Conservation (phyloP, 2,797 vertebrate genomes). For the Hydrocynus forskahlii region DNA sequence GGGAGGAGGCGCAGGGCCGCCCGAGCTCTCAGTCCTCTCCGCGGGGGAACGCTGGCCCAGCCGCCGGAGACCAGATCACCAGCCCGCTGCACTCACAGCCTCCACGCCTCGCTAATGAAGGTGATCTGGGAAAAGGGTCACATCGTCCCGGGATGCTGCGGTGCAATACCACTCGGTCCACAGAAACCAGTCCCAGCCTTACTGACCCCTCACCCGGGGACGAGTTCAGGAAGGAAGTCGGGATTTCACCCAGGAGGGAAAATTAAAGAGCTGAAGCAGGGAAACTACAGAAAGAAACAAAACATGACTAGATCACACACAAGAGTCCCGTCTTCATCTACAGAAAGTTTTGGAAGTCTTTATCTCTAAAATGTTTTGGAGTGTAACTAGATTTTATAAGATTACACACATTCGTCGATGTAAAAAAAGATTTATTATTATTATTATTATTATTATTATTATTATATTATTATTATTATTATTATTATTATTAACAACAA, state of each 20-base stretch:
- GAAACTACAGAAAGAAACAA: neutral
- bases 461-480: too few relatives aligned
- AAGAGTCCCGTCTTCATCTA: too few relatives aligned
- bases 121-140: conserved; percentile 72
- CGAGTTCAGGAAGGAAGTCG: conserved; percentile 64
- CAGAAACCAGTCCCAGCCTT: conserved; percentile 65
- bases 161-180: conserved; percentile 64
- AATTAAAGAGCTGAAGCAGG: conserved; percentile 32
- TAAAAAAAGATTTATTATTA: too few relatives aligned
- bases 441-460: too few relatives aligned
- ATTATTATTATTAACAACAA: too few relatives aligned
- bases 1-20: neutral
- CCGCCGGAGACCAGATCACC: neutral
- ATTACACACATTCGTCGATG: neutral
- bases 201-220: conserved; percentile 75
- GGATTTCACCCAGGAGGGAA: conserved; percentile 45
- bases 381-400: neutral
- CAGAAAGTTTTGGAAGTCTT: neutral
- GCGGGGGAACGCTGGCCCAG: conserved; percentile 49
- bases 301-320: neutral
- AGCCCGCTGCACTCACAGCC: conserved; percentile 13
- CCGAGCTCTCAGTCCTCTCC: conserved; percentile 27
- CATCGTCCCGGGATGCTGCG: conserved; percentile 77
- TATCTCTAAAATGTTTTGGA: neutral
- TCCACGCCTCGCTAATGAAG: conserved; percentile 60